These are phyloP conservation scores for Anser brachyrhynchus DNA, from an alignment of 2,113 vertebrate species.

Conservation along the genomic window DNA sequence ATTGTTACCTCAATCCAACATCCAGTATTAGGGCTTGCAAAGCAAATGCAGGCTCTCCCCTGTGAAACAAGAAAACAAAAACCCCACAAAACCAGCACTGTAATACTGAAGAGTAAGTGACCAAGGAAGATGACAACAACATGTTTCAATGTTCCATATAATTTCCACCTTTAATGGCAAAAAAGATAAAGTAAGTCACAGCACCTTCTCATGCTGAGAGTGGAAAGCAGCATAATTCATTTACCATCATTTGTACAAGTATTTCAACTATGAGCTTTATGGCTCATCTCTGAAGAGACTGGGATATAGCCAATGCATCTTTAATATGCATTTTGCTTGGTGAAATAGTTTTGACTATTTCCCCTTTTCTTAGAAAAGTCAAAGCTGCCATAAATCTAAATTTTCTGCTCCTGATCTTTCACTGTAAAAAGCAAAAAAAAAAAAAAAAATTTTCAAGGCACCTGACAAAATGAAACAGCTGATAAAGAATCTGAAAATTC, in stretches of 20 bases:
- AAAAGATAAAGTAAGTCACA: background rate
- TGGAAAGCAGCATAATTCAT: background rate
- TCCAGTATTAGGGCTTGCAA: background rate
- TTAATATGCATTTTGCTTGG: background rate
- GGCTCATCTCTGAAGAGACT: background rate
- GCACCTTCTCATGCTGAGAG: background rate
- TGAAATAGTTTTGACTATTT: constrained; percentile 9
- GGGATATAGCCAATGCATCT: background rate
- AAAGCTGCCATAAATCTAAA: background rate
- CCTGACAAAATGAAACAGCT: background rate
- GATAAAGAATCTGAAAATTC: background rate
- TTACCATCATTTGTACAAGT: background rate
- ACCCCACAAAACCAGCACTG: rapidly evolving
- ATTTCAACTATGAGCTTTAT: background rate
- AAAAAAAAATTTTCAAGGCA: background rate
- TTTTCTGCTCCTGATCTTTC: background rate
- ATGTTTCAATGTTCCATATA: background rate
- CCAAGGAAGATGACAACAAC: background rate
- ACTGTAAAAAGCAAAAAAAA: background rate
- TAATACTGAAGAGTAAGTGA: background rate
- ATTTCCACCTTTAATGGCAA: background rate
- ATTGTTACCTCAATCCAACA: background rate
- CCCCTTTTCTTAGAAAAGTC: constrained; percentile 4
- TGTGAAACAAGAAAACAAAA: background rate
- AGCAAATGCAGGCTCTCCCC: background rate